Base-by-base conservation (phyloP, 2,888 invertebrate genomes). In the Drosophila kuntzei region DNA sequence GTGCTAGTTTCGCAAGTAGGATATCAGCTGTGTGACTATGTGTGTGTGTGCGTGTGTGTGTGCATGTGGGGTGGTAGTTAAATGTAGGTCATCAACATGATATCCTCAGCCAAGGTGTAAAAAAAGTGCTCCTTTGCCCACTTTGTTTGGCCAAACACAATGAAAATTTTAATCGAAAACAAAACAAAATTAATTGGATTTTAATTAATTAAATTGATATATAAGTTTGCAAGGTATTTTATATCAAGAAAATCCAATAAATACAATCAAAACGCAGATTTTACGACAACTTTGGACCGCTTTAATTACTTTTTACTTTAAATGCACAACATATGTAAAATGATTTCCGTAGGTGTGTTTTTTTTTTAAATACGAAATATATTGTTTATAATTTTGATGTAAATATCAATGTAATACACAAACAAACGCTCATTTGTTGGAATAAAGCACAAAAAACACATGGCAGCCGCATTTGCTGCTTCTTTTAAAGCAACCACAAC, bases 11-110 rank as follows among this genome's bases (percentile, higher is more conserved):
- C 2, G 46, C 50, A 55, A 59, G 44, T 59, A 44, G 59, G 47
- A 29, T 54, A 54, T 37, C 57, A 63, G 32, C 34, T 41, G 61
- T 36, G 32, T 12, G n/a, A n/a, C n/a, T n/a, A 14, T 53, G 20
- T 27, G 11, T 39, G n/a, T 32, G 49, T 20, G 36, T 25, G 34
- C 7, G 34, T 34, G n/a, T n/a, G 6, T 34, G 34, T 34, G 25
- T 46, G 29, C 32, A 39, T 46, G 39, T 27, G 63, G 62, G 60
- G 65, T 50, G 73, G 70, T 80, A 51, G 59, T 61, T 66, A 37
- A 64, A 81, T 78, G 79, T 87, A 84, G 81, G 81, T 81, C 81
- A 81, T 68, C 78, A 62, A 64, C 85, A 78, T 67, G 44, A 39
- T 72, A 77, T 82, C 73, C 68, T 76, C 62, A 60, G 47, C 61